A percentile compares a stretch with the other conserved stretches of the same genome.
Evolutionary conservation across 2,888 invertebrate genomes (phyloP).

Genomic region (Dascillus cervinus): DNA sequence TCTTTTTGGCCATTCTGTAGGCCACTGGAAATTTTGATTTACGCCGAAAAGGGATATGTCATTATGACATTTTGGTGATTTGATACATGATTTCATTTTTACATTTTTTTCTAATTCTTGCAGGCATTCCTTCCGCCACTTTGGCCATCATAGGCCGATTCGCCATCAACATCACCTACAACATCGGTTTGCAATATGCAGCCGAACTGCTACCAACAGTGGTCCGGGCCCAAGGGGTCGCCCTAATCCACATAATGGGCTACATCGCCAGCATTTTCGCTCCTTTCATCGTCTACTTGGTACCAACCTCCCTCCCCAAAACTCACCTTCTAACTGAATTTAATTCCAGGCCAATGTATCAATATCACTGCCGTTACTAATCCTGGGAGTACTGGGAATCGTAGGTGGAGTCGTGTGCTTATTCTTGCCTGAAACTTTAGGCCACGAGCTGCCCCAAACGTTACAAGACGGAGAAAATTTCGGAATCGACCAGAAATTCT

Average conservation of each 20-base stretch:
- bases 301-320: constrained; percentile 26
- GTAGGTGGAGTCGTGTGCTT: constrained; percentile 68
- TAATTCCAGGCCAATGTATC: constrained; percentile 58
- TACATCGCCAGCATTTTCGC: constrained; percentile 76
- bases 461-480: constrained; percentile 81
- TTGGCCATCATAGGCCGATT: constrained; percentile 78
- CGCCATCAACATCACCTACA: constrained; percentile 82
- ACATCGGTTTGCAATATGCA: constrained; percentile 83
- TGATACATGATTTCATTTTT: too few relatives aligned
- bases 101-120: constrained; percentile 16
- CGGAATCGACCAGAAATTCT: constrained; percentile 69
- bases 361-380: constrained; percentile 64
- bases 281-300: constrained; percentile 79
- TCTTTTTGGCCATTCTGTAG: neutral
- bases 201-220: constrained; percentile 83
- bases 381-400: constrained; percentile 70
- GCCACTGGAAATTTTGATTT: neutral
- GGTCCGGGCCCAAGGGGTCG: constrained; percentile 79
- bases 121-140: constrained; percentile 66
- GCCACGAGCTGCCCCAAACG: constrained; percentile 79
- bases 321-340: constrained; percentile 10
- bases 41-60: neutral
- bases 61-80: neutral
- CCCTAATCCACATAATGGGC: constrained; percentile 81
- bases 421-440: constrained; percentile 78